Percentiles rank a stretch among this genome's conserved stretches.
These are phyloP conservation scores for Hiodon alosoides DNA, from an alignment of 2,113 vertebrate genomes.

Conservation along the genomic window DNA sequence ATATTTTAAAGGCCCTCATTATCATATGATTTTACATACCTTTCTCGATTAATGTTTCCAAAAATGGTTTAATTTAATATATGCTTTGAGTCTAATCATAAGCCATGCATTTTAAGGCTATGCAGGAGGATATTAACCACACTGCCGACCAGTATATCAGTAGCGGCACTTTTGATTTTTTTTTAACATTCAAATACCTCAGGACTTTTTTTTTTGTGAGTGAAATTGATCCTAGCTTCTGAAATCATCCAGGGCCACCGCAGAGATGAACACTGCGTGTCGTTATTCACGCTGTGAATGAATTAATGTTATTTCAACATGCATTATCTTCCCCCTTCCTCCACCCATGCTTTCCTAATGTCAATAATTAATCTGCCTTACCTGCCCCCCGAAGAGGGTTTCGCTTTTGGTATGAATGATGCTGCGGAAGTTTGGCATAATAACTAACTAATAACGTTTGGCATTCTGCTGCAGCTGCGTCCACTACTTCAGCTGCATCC, in stretches of 20 bases:
- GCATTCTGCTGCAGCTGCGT: too few species aligned
- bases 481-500: too few species aligned
- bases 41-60: conserved; percentile 51
- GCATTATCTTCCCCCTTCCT: conserved; percentile 1
- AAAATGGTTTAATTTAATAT: conserved; percentile 66
- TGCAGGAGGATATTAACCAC: conserved; percentile 36
- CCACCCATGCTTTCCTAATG: background rate
- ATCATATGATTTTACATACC: conserved; percentile 55
- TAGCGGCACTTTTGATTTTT: conserved; percentile 34
- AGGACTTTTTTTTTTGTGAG: conserved; percentile 18
- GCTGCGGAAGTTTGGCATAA: too few species aligned
- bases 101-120: conserved; percentile 43
- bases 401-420: too few species aligned
- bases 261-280: background rate
- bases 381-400: background rate
- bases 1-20: conserved; percentile 51
- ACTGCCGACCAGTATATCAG: conserved; percentile 24
- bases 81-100: conserved; percentile 57
- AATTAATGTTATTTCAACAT: conserved; percentile 5
- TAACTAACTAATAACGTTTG: too few species aligned
- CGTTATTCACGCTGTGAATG: background rate
- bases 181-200: conserved; percentile 21
- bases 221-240: conserved; percentile 9
- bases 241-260: background rate
- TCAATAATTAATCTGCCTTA: background rate